These are phyloP conservation scores for Mayetiola destructor DNA, from an alignment of 2,888 invertebrate genomes.

Conservation along the genomic window DNA sequence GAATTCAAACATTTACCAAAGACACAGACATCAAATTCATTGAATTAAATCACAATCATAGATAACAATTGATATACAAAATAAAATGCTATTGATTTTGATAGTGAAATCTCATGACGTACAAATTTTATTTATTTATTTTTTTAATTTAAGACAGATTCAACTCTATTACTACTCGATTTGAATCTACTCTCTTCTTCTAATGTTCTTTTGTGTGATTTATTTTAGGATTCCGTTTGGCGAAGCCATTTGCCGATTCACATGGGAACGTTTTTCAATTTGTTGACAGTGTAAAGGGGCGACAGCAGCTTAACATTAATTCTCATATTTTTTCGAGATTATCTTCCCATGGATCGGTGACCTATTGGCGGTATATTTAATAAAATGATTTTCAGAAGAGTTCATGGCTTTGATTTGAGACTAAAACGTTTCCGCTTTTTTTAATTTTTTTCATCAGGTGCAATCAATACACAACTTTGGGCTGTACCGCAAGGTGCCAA, in stretches of 20 bases:
- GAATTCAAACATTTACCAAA: background rate
- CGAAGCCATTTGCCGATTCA: background rate
- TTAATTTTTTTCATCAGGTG: background rate
- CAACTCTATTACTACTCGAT: too few relatives aligned
- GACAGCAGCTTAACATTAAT: background rate
- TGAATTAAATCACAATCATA: background rate
- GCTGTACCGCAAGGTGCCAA: background rate
- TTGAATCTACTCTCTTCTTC: too few relatives aligned
- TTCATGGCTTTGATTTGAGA: background rate
- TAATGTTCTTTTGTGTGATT: too few relatives aligned
- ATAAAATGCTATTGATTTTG: background rate
- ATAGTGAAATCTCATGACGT: background rate
- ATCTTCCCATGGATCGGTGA: background rate
- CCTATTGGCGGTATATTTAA: background rate
- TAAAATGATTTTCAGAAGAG: too few relatives aligned
- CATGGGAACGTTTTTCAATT: background rate
- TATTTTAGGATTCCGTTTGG: too few relatives aligned
- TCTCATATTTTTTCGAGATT: background rate
- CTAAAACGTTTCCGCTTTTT: background rate
- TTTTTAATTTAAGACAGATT: too few relatives aligned
- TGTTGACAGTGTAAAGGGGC: background rate
- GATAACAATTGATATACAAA: background rate
- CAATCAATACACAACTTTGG: background rate
- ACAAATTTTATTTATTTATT: too few relatives aligned
- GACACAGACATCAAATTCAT: background rate